Evolutionary conservation across 2,113 vertebrate genomes (phyloP), one percentile per base, ranked within the genome.

Genomic region (Bufo gargarizans): DNA sequence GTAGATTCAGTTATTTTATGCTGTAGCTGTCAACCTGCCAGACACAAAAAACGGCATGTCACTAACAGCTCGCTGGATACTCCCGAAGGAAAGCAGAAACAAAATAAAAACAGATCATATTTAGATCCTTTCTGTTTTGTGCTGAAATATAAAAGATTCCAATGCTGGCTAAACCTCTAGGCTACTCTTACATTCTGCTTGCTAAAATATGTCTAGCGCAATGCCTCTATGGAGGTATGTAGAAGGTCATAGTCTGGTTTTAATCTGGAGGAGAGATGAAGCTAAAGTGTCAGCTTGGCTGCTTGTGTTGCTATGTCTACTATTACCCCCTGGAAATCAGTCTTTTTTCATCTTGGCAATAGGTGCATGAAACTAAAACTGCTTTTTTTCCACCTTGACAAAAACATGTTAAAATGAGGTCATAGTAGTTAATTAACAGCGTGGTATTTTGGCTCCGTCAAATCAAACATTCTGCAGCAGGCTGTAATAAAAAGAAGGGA

Each of bases 401-500:
- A 82, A 77, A 83, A 59, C 43, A 83, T 82, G 86, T 88, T 82
- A 33, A 76, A 65, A 88, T 88, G 55, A 88, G 59, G 81, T 88
- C 87, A 88, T 84, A 67, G 58, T 84, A 84, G 67, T 88, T 88
- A 67, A 88, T 88, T 84, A 88, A 69, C 71, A 83, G 58, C 78
- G 59, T 88, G 80, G 63, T 84, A 88, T 88, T 77, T 88, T 84
- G 81, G 87, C 80, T 33, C 82, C 33, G 69, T 86, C 82, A 78
- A 83, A 59, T 85, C 79, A 87, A 91, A 87, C 88, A 3, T 49
- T 74, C 0, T 81, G 50, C 56, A 14, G 12, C 83, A 80, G 53
- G 88, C 90, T 90, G 85, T 81, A 76, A 81, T 0, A 49, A 86
- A 89, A 90, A 69, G 53, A 91, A 83, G 79, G 91, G 19, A 65